Base-by-base conservation (phyloP, 1,140 invertebrate species). In the Hyposmocoma kahamanoa region DNA sequence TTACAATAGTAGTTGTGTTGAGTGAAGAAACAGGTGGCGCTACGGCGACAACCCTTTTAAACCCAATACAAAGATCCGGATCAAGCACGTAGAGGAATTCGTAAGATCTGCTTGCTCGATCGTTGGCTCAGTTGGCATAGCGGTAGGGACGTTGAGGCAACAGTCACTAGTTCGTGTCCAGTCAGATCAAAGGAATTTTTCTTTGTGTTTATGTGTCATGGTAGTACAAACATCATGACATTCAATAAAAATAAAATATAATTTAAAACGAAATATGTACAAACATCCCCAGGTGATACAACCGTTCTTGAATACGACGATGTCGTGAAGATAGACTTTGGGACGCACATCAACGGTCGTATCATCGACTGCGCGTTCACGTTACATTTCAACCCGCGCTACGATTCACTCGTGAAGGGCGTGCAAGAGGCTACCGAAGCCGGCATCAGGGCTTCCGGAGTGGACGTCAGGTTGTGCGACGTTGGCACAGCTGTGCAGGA, bases 311-410 rank as follows among this genome's bases (percentile, higher is more conserved):
- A 94, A 55, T 95, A 96, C 70, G 97, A 99, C 78, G 98, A 99
- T 88, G 98, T 99, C 2, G 98, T 97, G 47, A 99, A 99, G 87
- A 98, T 99, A 73, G 98, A 99, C 87, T 99, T 99, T 88, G 98
- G 98, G 45, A 98, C 97, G 22, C 98, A 99, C 81, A 97, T 99
- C 38, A 99, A 99, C 87, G 98, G 97, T 4, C 91, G 97, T 36
- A 99, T 99, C 48, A 99, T 99, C 54, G 98, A 99, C 84, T 99
- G 98, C 88, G 98, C 98, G 15, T 99, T 99, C 84, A 99, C 98
- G 3, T 77, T 99, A 50, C 91, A 97, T 18, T 99, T 99, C 75
- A 98, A 99, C 88, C 92, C 95, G 3, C 98, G 97, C 69, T 99
- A 98, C 85, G 97, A 99, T 77, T 95, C 94, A 53, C 80, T 99